These are phyloP conservation scores for Mya arenaria DNA, from an alignment of 1,140 invertebrate genomes.

Conservation along the genomic window DNA sequence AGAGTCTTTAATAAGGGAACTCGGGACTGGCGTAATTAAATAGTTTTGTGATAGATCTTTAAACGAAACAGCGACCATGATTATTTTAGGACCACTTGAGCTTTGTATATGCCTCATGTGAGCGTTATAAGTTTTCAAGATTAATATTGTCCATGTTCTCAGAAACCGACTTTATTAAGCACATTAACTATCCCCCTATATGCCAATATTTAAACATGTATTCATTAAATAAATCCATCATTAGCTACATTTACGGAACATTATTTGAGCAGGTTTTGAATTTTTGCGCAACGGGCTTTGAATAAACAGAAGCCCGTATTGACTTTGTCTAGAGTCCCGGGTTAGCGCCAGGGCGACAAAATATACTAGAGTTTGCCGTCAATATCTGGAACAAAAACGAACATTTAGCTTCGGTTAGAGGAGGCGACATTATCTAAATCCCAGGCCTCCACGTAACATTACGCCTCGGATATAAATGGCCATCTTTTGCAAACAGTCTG, in stretches of 20 bases:
- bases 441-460: constrained; percentile 29
- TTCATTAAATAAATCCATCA: not conserved
- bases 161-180: too few species aligned
- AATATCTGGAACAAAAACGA: not conserved
- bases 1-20: too few species aligned
- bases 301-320: not conserved
- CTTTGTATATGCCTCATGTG: too few species aligned
- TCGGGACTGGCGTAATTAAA: too few species aligned
- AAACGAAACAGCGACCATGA: too few species aligned
- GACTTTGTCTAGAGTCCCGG: not conserved
- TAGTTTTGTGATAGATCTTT: too few species aligned
- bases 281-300: not conserved
- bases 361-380: not conserved
- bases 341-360: not conserved
- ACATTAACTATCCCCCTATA: too few species aligned
- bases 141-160: too few species aligned
- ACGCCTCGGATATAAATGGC: constrained; percentile 32
- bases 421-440: not conserved
- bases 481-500: constrained; percentile 39
- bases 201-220: too few species aligned
- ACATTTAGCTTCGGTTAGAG: not conserved
- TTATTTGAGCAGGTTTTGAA: not conserved
- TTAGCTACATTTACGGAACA: not conserved
- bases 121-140: too few species aligned
- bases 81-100: too few species aligned